Evolutionary conservation across 1,140 invertebrate genomes (phyloP), one percentile per base, ranked within the genome.

Genomic region (Leptopilina clavipes): DNA sequence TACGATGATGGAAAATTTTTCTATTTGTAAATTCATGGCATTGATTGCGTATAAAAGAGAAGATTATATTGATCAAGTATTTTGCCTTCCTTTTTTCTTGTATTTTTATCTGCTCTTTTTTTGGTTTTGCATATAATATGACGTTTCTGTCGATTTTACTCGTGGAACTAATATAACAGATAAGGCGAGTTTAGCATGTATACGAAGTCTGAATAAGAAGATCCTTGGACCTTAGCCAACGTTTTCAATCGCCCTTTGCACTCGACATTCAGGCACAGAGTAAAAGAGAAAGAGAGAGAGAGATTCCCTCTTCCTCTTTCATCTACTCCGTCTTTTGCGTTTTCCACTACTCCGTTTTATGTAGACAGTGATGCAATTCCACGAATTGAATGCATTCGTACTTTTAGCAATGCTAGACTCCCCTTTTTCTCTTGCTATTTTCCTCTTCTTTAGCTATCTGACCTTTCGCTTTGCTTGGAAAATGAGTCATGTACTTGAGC

Each of bases 181-280:
- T 79, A 82, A 83, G 78, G 45, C 72, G 81, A 77, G 81, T 82
- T 86, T 84, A 84, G 76, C 83, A 82, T 85, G 81, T 85, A 84
- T 76, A 82, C 82, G 81, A 77, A 81, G 80, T 59, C 72, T 78
- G 86, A 84, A 86, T 84, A 88, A 85, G 83, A 82, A 78, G 81
- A 83, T 78, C 78, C 79, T 87, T 88, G 88, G 86, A 87, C 74
- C 82, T 76, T 52, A 77, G 87, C 87, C 88, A 88, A 84, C 83
- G 72, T 86, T 89, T 88, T 89, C 87, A 86, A 88, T 87, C 84
- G 85, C 76, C 82, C 80, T 85, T 86, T 86, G 79, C 85, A 79
- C 83, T 80, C 82, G 82, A 82, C 84, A 40, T 40, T 40, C 37
- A 78, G 81, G 75, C 48, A 52, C 48, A 52, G 48, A 52, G n/a